Evolutionary conservation across 2,888 invertebrate species (phyloP), one percentile per base, ranked within the genome.

Genomic region (Agonum fuliginosum): DNA sequence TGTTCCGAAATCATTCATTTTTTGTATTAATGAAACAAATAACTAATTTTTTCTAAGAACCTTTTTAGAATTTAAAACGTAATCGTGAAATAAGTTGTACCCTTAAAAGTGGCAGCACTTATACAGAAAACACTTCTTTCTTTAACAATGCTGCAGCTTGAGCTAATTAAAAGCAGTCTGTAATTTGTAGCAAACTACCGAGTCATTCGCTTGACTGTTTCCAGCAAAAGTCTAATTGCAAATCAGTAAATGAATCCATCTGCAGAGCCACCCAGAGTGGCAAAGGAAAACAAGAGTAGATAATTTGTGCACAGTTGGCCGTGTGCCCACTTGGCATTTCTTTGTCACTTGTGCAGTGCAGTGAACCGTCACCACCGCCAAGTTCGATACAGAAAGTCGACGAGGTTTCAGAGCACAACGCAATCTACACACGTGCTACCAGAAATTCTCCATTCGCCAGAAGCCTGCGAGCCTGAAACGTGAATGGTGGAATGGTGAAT

Each of bases 251-350:
- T 17, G 46, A 12, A 46, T 46, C 46, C 46, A 46, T 10, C 46
- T 46, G 12, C n/a, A 8, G 37, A 10, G 46, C 6, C 30, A 5
- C 6, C 30, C 6, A 3, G 30, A 30, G 8, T 30, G 8, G 8
- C 3, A 30, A 3, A 30, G 8, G 30, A 30, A 30, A 30, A 30
- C 30, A 30, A 30, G 30, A 5, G 30, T 30, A 30, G 30, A 30
- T 3, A n/a, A n/a, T n/a, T n/a, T n/a, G n/a, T n/a, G 4, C 54
- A 54, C 54, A 54, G 10, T 67, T 67, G 67, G 67, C 67, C 12
- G 22, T 3, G 17, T 41, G 67, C 67, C 67, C 67, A 67, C 27
- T 67, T 67, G 67, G 67, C 67, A 67, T 67, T 67, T 67, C 41
- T 54, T 54, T 54, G 54, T 54, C 22, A 12, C 22, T 54, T 54